A percentile compares a stretch with the other conserved stretches of the same genome.
phyloP scores from a whole-genome alignment of 2,797 vertebrate species.

The Apogon hyalosoma region DNA sequence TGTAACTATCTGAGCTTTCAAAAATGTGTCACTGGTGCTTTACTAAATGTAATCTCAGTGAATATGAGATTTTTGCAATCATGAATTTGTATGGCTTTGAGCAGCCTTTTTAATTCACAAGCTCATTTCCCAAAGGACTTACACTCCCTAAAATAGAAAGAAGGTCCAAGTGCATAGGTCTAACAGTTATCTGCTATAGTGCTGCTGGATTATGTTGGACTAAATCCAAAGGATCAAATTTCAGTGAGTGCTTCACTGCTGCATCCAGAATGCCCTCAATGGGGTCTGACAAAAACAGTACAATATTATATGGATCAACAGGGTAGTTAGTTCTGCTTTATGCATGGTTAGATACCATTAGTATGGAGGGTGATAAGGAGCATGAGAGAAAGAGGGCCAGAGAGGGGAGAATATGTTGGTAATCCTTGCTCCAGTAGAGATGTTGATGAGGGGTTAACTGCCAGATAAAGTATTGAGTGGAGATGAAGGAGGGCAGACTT shows the following conservation, averaged over 20 bases:
- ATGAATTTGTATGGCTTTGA: conserved; percentile 68
- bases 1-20: conserved; percentile 43
- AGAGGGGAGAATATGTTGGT: conserved; percentile 51
- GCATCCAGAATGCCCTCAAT: conserved; percentile 60
- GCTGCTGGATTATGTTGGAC: conserved; percentile 77
- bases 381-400: conserved; percentile 14
- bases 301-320: conserved; percentile 73
- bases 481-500: conserved; percentile 70
- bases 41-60: conserved; percentile 63
- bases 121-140: conserved; percentile 78
- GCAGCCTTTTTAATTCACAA: conserved; percentile 74
- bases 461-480: conserved; percentile 66
- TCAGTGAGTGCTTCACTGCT: conserved; percentile 76
- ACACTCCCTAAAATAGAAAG: conserved; percentile 76
- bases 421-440: conserved; percentile 60
- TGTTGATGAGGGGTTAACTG: conserved; percentile 74
- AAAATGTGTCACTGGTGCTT: conserved; percentile 51
- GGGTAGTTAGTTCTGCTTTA: conserved; percentile 71
- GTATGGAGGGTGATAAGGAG: conserved; percentile 48
- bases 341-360: conserved; percentile 58
- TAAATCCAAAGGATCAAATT: conserved; percentile 81
- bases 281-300: conserved; percentile 68
- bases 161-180: conserved; percentile 78
- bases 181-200: conserved; percentile 79
- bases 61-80: conserved; percentile 66